Evolutionary conservation across 2,797 vertebrate species (phyloP), one percentile per base, ranked within the genome.

Genomic region (Propithecus perrieri): DNA sequence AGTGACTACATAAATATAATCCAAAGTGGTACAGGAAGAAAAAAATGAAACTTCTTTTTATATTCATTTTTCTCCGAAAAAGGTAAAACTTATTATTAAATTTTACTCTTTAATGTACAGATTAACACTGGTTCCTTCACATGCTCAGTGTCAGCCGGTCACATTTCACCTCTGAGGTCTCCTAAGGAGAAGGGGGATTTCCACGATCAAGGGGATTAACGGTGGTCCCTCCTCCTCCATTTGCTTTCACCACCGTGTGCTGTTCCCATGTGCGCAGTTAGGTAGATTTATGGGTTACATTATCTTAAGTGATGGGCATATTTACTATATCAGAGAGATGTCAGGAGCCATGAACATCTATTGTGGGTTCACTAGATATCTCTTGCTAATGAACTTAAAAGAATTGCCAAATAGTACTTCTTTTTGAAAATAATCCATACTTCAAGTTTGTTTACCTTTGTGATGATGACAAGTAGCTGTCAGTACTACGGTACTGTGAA

Each of bases 391-490:
- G 24, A 79, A 55, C 81, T 65, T 71, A 38, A 38, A 48, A 91
- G 33, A 83, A 28, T 80, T 84, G 43, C 48, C 48, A 50, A 92
- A 43, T 83, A 48, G 30, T 53, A 81, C 67, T 91, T 89, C 20
- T 53, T 78, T 67, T 72, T 13, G 14, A 13, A 53, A 87, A 74
- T 63, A 48, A 79, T 13, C 63, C 6, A 0, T 81, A 46, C 43
- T 79, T 92, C 35, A 79, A 22, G 57, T 69, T 85, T 61, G 17
- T 55, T 97, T 84, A 63, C 43, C 53, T 95, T 79, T 90, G 6
- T 87, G 72, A 5, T 79, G 43, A 90, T 84, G 48, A 85, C 41
- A 94, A 89, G 76, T 92, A 26, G 43, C 69, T 94, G 24, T 85
- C 50, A 38, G 13, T 91, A 85, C 69, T 63, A 74, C 43, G 41